Evolutionary conservation across 2,888 invertebrate species (phyloP), one percentile per base, ranked within the genome.

Genomic region (Pimpla rufipes): DNA sequence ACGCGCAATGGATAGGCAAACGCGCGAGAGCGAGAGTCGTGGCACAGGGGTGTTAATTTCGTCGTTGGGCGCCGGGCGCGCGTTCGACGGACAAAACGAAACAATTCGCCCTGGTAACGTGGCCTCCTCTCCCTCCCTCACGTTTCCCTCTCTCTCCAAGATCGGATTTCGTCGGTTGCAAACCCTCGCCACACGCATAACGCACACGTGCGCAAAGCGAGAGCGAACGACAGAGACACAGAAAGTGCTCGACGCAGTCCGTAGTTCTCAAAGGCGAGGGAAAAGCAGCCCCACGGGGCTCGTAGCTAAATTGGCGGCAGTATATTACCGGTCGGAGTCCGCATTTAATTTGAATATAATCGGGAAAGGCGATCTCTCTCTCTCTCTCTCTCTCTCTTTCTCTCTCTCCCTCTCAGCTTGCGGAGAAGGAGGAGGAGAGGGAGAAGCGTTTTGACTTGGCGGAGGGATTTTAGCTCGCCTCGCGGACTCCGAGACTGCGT

Each of bases 311-410:
- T 93, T 93, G 93, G 91, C 89, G 92, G 92, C 91, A 91, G 92
- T 93, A 93, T 93, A 93, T 93, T 92, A 93, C 92, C 91, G 91
- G 90, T 91, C 87, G 88, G 91, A 91, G 89, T 90, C 89, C 90
- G 92, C 93, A 93, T 93, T 93, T 93, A 93, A 93, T 93, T 93
- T 93, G 93, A 93, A 93, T 93, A 93, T 93, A 93, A 93, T 93
- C 93, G 91, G 86, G 90, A 87, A 90, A 90, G 90, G 91, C 92
- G 90, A 93, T 93, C 92, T 93, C 89, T 74, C 45, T 29, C 67
- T 83, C 83, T 64, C 59, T 59, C 73, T 50, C 35, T n/a, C n/a
- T n/a, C n/a, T n/a, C n/a, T n/a, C n/a, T n/a, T n/a, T n/a, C 64
- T 45, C 16, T 11, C 73, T 50, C 35, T n/a, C n/a, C n/a, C n/a